A percentile compares a stretch with the other conserved stretches of the same genome.
phyloP scores from a whole-genome alignment of 2,797 vertebrate species.

The Helostoma temminkii region DNA sequence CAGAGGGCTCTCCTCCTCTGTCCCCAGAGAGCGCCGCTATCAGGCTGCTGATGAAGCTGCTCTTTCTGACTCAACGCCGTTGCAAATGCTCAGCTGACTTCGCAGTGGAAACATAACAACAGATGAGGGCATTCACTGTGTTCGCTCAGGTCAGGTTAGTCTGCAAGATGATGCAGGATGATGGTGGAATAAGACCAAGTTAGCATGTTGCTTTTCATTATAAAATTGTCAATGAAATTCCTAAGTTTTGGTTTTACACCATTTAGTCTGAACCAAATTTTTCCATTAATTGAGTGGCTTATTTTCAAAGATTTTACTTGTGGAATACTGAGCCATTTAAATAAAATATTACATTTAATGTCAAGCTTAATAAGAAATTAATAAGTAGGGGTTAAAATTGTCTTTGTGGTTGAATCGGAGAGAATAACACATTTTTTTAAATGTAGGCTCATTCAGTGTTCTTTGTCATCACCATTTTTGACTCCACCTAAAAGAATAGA shows the following conservation, averaged over 20 bases:
- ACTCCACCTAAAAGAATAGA: slow-evolving; percentile 31
- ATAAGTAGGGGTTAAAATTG: not conserved
- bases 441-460: not conserved
- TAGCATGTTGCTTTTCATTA: slow-evolving; percentile 16
- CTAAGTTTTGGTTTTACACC: not conserved
- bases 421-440: not conserved
- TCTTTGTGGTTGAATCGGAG: not conserved
- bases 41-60: slow-evolving; percentile 62
- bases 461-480: slow-evolving; percentile 28
- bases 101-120: slow-evolving; percentile 33
- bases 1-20: slow-evolving; percentile 52
- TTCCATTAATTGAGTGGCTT: no score
- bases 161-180: not conserved
- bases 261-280: not conserved
- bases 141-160: slow-evolving; percentile 25
- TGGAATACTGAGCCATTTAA: not conserved
- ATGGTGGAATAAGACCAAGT: slow-evolving; percentile 6
- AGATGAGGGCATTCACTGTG: slow-evolving; percentile 29
- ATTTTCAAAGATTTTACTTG: not conserved
- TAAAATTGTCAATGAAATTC: not conserved
- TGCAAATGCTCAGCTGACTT: slow-evolving; percentile 55
- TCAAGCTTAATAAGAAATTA: not conserved
- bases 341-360: not conserved
- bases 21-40: slow-evolving; percentile 55
- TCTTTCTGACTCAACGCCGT: slow-evolving; percentile 35